Base-by-base conservation (phyloP, 2,888 invertebrate genomes). In the Mycalesis mineus region DNA sequence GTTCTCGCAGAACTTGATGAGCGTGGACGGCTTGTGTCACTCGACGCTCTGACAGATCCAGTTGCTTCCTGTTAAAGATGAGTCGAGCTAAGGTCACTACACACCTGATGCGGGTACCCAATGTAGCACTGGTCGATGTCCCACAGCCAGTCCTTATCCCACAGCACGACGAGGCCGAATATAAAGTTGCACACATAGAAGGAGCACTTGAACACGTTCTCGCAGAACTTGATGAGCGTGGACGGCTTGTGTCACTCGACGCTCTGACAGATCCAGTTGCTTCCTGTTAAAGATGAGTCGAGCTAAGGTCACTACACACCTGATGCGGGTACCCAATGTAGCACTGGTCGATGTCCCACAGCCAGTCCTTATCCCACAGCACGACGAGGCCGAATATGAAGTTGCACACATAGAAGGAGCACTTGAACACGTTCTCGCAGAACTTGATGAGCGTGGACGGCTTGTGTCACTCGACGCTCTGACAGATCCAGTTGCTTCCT, bases 71-170 rank as follows among this genome's bases (percentile, higher is more conserved):
- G n/a, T n/a, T n/a, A n/a, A n/a, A n/a, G n/a, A n/a, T n/a, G n/a
- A n/a, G n/a, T n/a, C n/a, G n/a, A n/a, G n/a, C n/a, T n/a, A n/a
- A n/a, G n/a, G n/a, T n/a, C n/a, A n/a, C n/a, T n/a, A n/a, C 45
- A 70, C 14, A 94, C 95, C 91, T 95, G 95, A 84, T 94, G 92
- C 11, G 96, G 96, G 76, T 94, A 96, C 31, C 93, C 93, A 54
- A 92, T 78, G 93, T 97, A 98, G 77, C 97, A 97, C 75, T 95
- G 90, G 68, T 95, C 95, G 62, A 98, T 96, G 75, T 98, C 93
- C 97, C 97, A 97, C 68, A 98, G 91, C 97, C 98, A 99, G n/a
- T 95, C 92, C 88, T 98, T 98, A 82, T 97, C 94, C 96, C 97
- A 98, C 39, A 98, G 88, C 58, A 95, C 92, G 70, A 92, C 91